A percentile compares a stretch with the other conserved stretches of the same genome.
phyloP scores from a whole-genome alignment of 2,888 invertebrate genomes.

The Saturnia pavonia region DNA sequence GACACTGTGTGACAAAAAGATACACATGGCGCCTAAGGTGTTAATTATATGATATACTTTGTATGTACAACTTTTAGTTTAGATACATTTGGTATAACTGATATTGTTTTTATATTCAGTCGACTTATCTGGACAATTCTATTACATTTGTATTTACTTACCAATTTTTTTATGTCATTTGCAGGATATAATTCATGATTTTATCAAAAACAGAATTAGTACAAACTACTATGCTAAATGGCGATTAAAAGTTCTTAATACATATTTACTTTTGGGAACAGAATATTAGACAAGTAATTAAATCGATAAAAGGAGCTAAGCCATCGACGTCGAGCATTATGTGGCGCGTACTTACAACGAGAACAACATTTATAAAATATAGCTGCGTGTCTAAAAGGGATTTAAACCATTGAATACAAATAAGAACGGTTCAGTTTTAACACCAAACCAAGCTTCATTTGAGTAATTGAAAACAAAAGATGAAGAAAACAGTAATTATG shows the following conservation, averaged over 20 bases:
- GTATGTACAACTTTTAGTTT: neutral
- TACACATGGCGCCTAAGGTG: too few species aligned
- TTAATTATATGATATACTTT: neutral
- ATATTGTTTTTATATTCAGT: neutral
- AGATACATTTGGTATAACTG: neutral
- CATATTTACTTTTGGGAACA: slow-evolving; percentile 8
- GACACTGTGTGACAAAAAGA: too few species aligned
- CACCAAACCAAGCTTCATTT: neutral
- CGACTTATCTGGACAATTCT: too few species aligned
- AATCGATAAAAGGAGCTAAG: slow-evolving; percentile 8
- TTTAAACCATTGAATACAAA: neutral
- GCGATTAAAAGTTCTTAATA: slow-evolving; percentile 13
- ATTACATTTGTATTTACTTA: neutral
- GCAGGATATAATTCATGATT: neutral
- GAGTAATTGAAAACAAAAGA: neutral
- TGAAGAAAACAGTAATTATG: neutral
- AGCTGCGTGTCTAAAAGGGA: slow-evolving; percentile 11
- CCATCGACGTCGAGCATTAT: slow-evolving; percentile 10
- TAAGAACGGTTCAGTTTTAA: slow-evolving; percentile 2
- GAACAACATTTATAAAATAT: neutral
- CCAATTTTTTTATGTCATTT: neutral
- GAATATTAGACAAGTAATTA: slow-evolving; percentile 13
- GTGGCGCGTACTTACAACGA: slow-evolving; percentile 11
- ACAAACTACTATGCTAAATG: neutral
- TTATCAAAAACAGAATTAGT: neutral